Percentiles rank a stretch among this genome's conserved stretches.
These are phyloP conservation scores for Buphagus erythrorhynchus DNA, from an alignment of 2,797 vertebrate species.

Conservation along the genomic window DNA sequence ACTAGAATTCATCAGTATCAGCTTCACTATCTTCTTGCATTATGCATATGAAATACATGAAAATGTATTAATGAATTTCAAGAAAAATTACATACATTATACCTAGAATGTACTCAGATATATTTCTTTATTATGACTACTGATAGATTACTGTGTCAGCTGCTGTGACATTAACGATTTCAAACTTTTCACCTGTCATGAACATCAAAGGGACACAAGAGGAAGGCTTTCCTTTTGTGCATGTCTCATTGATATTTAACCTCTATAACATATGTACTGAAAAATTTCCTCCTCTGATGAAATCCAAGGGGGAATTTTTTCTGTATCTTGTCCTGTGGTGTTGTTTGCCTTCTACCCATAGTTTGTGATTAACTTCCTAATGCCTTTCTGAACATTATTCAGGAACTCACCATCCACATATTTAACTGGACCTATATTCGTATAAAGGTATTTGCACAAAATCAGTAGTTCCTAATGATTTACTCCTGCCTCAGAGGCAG, in stretches of 20 bases:
- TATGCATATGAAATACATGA: background rate
- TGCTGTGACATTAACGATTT: background rate
- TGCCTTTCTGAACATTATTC: background rate
- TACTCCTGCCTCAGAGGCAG: background rate
- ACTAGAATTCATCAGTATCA: background rate
- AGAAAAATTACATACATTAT: background rate
- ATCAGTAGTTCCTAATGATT: background rate
- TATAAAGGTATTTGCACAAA: background rate
- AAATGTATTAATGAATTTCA: background rate
- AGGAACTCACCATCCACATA: background rate
- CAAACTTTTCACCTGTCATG: background rate
- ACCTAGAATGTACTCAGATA: background rate
- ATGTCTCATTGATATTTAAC: background rate
- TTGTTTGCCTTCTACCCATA: background rate
- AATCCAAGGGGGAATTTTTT: background rate
- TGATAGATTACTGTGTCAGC: background rate
- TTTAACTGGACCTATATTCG: background rate
- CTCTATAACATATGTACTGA: background rate
- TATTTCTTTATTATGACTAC: background rate
- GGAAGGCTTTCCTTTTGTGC: background rate
- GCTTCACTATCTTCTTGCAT: background rate
- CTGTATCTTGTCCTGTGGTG: background rate
- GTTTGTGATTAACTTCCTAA: background rate
- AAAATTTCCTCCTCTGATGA: background rate
- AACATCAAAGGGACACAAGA: background rate